phyloP scores from a whole-genome alignment of 2,113 vertebrate species.

The Corythaeola cristata region DNA sequence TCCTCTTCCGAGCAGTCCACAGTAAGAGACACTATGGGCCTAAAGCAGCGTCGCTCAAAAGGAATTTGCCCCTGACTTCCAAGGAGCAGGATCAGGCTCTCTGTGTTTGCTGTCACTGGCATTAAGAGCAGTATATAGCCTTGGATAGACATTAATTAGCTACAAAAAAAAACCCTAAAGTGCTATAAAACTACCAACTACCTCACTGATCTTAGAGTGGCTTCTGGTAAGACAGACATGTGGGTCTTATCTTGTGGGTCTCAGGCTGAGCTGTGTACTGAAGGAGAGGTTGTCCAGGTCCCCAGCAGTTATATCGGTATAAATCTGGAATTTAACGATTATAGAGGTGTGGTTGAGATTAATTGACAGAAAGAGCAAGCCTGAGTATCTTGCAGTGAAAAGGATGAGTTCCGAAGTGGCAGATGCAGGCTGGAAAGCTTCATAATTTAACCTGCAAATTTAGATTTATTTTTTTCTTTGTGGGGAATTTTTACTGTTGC shows the following conservation, averaged over 20 bases:
- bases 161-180: no score
- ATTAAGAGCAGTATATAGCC: not conserved
- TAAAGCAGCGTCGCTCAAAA: rapidly evolving
- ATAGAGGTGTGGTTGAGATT: not conserved
- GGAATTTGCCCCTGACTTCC: not conserved
- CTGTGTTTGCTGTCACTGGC: rapidly evolving
- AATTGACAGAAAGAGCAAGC: not conserved
- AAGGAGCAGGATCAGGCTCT: not conserved
- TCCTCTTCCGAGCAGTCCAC: not conserved
- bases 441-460: not conserved
- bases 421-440: not conserved
- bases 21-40: not conserved
- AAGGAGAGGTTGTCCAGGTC: not conserved
- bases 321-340: not conserved
- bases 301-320: not conserved
- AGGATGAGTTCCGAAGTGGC: not conserved
- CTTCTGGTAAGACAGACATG: rapidly evolving
- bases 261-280: not conserved
- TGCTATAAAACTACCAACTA: not conserved
- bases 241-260: not conserved
- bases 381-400: not conserved
- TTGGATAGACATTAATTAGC: not conserved
- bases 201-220: not conserved
- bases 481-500: not conserved
- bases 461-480: not conserved